Evolutionary conservation across 1,140 invertebrate species (phyloP), one percentile per base, ranked within the genome.

Genomic region (Gryon sp.): DNA sequence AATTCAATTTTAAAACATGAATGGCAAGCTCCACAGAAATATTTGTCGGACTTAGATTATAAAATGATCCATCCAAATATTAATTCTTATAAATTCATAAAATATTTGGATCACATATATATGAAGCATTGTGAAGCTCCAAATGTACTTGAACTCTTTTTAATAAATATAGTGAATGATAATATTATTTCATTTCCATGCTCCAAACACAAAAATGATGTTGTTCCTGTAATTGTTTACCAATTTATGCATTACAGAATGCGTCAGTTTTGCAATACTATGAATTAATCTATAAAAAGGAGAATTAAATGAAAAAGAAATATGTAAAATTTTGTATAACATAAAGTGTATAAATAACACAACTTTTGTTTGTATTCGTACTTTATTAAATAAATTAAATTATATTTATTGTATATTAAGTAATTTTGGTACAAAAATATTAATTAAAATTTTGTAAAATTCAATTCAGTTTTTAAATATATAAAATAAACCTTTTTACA

Each of bases 301-400:
- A 45, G 26, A 45, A 45, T 45, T 20, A 45, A 26, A 24, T 45
- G 5, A 45, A 45, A 19, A 45, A 45, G 41, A 45, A 45, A 45
- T n/a, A n/a, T n/a, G n/a, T n/a, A n/a, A n/a, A n/a, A n/a, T n/a
- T n/a, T n/a, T n/a, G n/a, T n/a, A n/a, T n/a, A n/a, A n/a, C n/a
- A n/a, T n/a, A n/a, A n/a, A n/a, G n/a, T n/a, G n/a, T n/a, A n/a
- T n/a, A n/a, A n/a, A n/a, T n/a, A n/a, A n/a, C n/a, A n/a, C n/a
- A n/a, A n/a, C n/a, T n/a, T n/a, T n/a, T n/a, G n/a, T n/a, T n/a
- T n/a, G n/a, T n/a, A n/a, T n/a, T n/a, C n/a, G n/a, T n/a, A n/a
- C n/a, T n/a, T n/a, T n/a, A n/a, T n/a, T n/a, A n/a, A n/a, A n/a
- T n/a, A n/a, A n/a, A n/a, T n/a, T n/a, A n/a, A n/a, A n/a, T n/a